phyloP scores from a whole-genome alignment of 2,113 vertebrate species.

The Rousettus leschenaultii region DNA sequence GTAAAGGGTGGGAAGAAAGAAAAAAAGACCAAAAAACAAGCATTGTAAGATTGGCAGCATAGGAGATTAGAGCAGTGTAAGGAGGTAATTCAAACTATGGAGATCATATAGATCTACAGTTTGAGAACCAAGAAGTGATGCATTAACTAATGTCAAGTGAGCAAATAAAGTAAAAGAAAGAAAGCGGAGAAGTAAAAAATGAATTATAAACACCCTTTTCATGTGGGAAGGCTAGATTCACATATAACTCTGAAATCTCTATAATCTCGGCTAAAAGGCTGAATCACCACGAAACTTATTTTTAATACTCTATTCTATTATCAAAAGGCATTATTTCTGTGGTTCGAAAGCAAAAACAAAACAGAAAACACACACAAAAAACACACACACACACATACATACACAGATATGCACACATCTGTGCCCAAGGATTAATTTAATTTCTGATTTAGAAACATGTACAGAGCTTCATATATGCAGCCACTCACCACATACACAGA shows the following conservation, averaged over 20 bases:
- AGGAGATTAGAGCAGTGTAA: neutral
- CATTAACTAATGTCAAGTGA: constrained; percentile 15
- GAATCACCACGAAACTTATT: neutral
- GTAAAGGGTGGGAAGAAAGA: constrained; percentile 2
- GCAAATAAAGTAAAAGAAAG: neutral
- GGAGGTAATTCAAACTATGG: neutral
- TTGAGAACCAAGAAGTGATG: constrained; percentile 36
- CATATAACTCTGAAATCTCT: neutral
- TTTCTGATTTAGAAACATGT: constrained; percentile 9
- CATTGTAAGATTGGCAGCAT: neutral
- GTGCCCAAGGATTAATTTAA: neutral
- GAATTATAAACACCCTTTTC: neutral
- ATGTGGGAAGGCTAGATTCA: neutral
- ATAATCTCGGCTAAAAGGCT: constrained; percentile 8
- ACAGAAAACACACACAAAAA: neutral
- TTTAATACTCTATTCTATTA: neutral
- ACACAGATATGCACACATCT: neutral
- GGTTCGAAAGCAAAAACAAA: neutral
- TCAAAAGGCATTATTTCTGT: constrained; percentile 12
- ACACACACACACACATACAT: neutral
- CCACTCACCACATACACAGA: neutral
- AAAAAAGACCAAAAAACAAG: neutral
- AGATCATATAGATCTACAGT: neutral
- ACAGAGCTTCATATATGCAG: neutral
- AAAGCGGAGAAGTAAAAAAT: constrained; percentile 36